Percentiles rank a stretch among this genome's conserved stretches.
phyloP scores from a whole-genome alignment of 92 coral and sea anemone species.

The Parazoanthus swiftii region DNA sequence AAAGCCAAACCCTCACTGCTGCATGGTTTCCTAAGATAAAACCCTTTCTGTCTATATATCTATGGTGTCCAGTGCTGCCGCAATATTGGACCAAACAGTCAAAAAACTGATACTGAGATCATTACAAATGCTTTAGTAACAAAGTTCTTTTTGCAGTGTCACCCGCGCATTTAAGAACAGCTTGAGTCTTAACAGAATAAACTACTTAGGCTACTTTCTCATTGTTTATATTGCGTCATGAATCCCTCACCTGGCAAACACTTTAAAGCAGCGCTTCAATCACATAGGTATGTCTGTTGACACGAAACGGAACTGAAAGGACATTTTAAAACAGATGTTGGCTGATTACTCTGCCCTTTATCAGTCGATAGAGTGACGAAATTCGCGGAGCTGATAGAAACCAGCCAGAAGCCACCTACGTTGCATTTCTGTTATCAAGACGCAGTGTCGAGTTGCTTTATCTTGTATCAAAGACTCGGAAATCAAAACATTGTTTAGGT shows the following conservation, averaged over 20 bases:
- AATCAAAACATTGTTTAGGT: constrained; percentile 26
- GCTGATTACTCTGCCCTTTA: neutral
- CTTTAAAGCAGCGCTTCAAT: neutral
- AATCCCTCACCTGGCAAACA: constrained; percentile 17
- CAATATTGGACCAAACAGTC: neutral
- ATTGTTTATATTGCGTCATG: constrained; percentile 3
- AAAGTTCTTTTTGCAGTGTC: constrained; percentile 7
- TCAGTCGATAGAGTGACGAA: constrained; percentile 1
- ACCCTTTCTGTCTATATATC: neutral
- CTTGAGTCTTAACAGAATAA: neutral
- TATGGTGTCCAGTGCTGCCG: neutral
- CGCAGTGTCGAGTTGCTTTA: constrained; percentile 18
- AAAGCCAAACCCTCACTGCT: neutral
- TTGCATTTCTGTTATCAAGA: constrained; percentile 11
- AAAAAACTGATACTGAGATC: neutral
- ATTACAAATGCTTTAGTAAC: neutral
- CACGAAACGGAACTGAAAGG: constrained; percentile 34
- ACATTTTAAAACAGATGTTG: constrained; percentile 38
- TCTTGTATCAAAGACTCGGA: constrained; percentile 15
- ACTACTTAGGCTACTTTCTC: neutral
- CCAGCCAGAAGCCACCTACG: constrained; percentile 21
- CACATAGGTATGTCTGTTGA: neutral
- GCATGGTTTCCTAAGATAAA: neutral
- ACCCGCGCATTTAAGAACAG: constrained; percentile 3
- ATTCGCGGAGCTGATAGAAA: neutral